Conservation (phyloP, 2,888 invertebrate genomes). For the Yponomeuta evonymella region DNA sequence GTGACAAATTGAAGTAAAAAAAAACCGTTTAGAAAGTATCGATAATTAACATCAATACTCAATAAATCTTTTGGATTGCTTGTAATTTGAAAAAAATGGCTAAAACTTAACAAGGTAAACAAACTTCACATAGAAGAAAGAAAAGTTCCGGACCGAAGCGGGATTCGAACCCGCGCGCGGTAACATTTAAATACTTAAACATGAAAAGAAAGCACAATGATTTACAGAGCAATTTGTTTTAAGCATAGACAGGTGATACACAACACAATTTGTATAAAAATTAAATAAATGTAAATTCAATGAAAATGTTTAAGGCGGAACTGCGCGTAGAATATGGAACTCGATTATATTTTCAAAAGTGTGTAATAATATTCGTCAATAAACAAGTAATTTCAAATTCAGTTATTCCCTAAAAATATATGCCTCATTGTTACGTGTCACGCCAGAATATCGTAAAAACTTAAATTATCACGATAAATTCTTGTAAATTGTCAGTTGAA, state of each 20-base stretch:
- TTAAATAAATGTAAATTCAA: background rate
- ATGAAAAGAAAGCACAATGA: background rate
- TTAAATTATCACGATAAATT: slow-evolving; percentile 50
- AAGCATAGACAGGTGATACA: background rate
- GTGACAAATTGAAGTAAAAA: background rate
- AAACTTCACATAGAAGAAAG: too few species aligned
- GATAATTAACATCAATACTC: background rate
- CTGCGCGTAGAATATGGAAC: background rate
- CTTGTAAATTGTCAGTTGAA: slow-evolving; percentile 34
- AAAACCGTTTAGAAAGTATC: background rate
- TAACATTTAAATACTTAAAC: background rate
- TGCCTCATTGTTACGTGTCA: slow-evolving; percentile 64
- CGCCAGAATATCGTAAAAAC: slow-evolving; percentile 54
- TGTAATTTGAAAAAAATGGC: background rate
- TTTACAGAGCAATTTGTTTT: background rate
- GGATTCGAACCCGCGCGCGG: too few species aligned
- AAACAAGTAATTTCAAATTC: slow-evolving; percentile 63
- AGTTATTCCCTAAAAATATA: slow-evolving; percentile 23
- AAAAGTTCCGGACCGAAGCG: too few species aligned
- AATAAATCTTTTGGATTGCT: background rate
- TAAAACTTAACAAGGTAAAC: too few species aligned
- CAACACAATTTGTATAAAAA: slow-evolving; percentile 4
- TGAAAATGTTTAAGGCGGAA: background rate
- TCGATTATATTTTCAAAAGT: background rate
- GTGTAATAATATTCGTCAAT: slow-evolving; percentile 48